Evolutionary conservation across 2,888 invertebrate genomes (phyloP).

Genomic region (Crossocerus cetratus): DNA sequence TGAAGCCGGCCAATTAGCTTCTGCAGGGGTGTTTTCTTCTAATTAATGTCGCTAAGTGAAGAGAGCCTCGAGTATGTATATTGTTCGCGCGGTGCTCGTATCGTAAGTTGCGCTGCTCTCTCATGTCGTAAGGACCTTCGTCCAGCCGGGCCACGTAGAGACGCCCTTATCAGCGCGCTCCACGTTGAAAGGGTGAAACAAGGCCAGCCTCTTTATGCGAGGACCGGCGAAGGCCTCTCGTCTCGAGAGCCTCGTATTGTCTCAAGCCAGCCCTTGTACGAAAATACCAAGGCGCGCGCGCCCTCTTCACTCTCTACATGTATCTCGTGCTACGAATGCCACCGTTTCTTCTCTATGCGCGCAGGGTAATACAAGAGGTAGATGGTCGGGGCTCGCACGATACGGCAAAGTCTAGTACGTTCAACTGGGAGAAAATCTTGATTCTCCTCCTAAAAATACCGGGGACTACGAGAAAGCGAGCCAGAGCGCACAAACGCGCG

Average conservation of each 20-base stretch:
- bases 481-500: too few relatives aligned
- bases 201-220: constrained; percentile 63
- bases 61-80: constrained; percentile 17
- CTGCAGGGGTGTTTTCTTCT: constrained; percentile 10
- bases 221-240: constrained; percentile 54
- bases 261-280: constrained; percentile 47
- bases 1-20: constrained; percentile 20
- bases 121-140: constrained; percentile 30
- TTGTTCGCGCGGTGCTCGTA: constrained; percentile 32
- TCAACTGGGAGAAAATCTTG: background rate
- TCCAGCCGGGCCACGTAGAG: constrained; percentile 44
- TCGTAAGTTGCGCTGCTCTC: constrained; percentile 5
- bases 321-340: too few relatives aligned
- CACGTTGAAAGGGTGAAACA: constrained; percentile 50
- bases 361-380: constrained; percentile 8
- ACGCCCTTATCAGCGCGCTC: constrained; percentile 52
- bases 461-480: background rate
- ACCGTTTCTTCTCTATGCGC: background rate
- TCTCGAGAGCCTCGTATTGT: constrained; percentile 62
- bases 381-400: background rate
- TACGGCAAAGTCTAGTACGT: background rate
- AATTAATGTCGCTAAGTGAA: constrained; percentile 32
- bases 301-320: background rate
- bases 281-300: constrained; percentile 37
- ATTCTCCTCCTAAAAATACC: background rate